Evolutionary conservation across 2,113 vertebrate genomes (phyloP).

Genomic region (Pelmatolapia mariae): DNA sequence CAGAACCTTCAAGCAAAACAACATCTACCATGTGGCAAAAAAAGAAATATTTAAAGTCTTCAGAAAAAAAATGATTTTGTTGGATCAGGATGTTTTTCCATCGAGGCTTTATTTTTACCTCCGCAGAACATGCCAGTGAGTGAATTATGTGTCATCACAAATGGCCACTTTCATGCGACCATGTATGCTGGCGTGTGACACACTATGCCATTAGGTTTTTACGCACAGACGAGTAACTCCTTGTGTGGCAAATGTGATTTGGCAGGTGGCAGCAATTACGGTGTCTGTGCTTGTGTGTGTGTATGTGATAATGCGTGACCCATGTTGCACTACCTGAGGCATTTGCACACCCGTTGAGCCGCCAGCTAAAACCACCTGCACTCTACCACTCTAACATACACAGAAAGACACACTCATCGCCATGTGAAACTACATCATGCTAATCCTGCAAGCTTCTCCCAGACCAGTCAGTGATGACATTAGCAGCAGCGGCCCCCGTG

Average conservation of each 20-base stretch:
- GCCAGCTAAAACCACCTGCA: conserved; percentile 32
- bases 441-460: neutral
- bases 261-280: conserved; percentile 42
- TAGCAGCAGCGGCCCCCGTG: conserved; percentile 24
- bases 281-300: neutral
- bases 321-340: conserved; percentile 30
- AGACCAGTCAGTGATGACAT: conserved; percentile 24
- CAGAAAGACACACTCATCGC: neutral
- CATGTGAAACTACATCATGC: neutral
- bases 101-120: neutral
- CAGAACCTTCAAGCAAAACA: neutral
- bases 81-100: neutral
- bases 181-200: conserved; percentile 16
- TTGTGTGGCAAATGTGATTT: conserved; percentile 48
- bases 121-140: neutral
- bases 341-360: conserved; percentile 28
- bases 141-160: conserved; percentile 21
- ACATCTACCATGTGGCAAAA: neutral
- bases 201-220: conserved; percentile 31
- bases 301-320: conserved; percentile 1
- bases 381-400: neutral
- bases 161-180: conserved; percentile 1
- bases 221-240: conserved; percentile 34
- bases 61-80: neutral
- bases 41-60: neutral